Evolutionary conservation across 1,140 invertebrate genomes (phyloP), one percentile per base, ranked within the genome.

Genomic region (Cotesia chilonis): DNA sequence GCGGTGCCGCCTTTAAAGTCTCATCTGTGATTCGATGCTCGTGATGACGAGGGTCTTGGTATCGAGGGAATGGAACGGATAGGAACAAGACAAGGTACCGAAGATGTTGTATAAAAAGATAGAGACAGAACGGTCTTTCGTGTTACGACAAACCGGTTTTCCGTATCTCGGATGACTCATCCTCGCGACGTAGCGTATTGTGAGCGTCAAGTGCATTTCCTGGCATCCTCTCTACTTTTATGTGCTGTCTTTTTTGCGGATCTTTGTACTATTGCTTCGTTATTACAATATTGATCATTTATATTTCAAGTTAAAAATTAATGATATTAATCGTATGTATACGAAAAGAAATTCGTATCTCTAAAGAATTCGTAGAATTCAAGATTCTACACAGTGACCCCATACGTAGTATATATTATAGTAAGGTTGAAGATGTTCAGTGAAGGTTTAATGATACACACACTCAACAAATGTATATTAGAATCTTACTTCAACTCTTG

Each of bases 121-220:
- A 67, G 61, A 65, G 69, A 61, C 64, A 70, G 64, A 64, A 71
- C 55, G 76, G 54, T 73, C 74, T 73, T 67, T 71, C 37, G 71
- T 63, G 75, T 71, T 76, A 72, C 75, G 79, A 75, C 77, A 74
- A 86, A 86, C 84, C 83, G 83, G 84, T 86, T 86, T 86, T 80
- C 80, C 79, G 83, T 85, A 84, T 85, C 83, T 84, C 79, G 77
- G 83, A 84, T 84, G 83, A 85, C 78, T 86, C 83, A 86, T 84
- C 82, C 77, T 76, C 77, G 76, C 77, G 76, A 78, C 75, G 78
- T 75, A 54, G 68, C 67, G 74, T 73, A 75, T 75, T 70, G 67
- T 74, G 67, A 72, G 82, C 84, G 81, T 86, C 84, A 86, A 86
- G 84, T 85, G 84, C 84, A 86, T 86, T 86, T 86, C 84, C 83